A percentile compares a stretch with the other conserved stretches of the same genome.
These are phyloP conservation scores for Oreohelix idahoensis DNA, from an alignment of 1,140 invertebrate genomes.

Conservation along the genomic window DNA sequence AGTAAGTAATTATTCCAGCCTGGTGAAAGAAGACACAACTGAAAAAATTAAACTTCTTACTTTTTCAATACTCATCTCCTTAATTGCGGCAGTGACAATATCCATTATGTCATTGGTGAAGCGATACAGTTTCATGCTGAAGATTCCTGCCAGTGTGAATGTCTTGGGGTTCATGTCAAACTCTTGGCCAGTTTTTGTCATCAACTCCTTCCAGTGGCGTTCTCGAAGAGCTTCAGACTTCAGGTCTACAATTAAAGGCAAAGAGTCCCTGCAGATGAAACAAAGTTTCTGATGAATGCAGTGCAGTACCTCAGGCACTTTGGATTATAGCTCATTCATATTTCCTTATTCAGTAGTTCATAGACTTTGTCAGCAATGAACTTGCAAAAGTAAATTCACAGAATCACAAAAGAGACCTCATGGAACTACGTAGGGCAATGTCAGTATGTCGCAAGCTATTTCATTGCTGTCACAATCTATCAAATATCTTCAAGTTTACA, in stretches of 20 bases:
- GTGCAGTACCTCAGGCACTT: too few relatives aligned
- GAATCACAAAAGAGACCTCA: too few relatives aligned
- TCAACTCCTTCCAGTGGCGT: constrained; percentile 88
- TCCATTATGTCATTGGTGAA: constrained; percentile 84
- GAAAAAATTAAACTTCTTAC: constrained; percentile 46
- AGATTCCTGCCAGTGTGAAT: constrained; percentile 90
- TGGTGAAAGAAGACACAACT: too few relatives aligned
- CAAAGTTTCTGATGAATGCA: not conserved
- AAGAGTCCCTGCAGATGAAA: constrained; percentile 78
- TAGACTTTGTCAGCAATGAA: too few relatives aligned
- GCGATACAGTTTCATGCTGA: constrained; percentile 87
- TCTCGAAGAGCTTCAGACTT: constrained; percentile 90
- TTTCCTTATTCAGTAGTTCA: too few relatives aligned
- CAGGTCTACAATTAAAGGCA: constrained; percentile 89
- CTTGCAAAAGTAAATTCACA: too few relatives aligned
- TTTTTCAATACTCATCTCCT: constrained; percentile 88
- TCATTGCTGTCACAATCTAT: too few relatives aligned
- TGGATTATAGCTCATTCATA: too few relatives aligned
- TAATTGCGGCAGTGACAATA: constrained; percentile 88
- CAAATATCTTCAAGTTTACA: too few relatives aligned
- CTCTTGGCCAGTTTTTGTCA: constrained; percentile 83
- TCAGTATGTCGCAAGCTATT: too few relatives aligned
- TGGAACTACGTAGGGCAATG: too few relatives aligned
- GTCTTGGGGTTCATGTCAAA: constrained; percentile 88
- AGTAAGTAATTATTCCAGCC: too few relatives aligned